These are phyloP conservation scores for Anoplius nigerrimus DNA, from an alignment of 2,888 invertebrate genomes.

Conservation along the genomic window DNA sequence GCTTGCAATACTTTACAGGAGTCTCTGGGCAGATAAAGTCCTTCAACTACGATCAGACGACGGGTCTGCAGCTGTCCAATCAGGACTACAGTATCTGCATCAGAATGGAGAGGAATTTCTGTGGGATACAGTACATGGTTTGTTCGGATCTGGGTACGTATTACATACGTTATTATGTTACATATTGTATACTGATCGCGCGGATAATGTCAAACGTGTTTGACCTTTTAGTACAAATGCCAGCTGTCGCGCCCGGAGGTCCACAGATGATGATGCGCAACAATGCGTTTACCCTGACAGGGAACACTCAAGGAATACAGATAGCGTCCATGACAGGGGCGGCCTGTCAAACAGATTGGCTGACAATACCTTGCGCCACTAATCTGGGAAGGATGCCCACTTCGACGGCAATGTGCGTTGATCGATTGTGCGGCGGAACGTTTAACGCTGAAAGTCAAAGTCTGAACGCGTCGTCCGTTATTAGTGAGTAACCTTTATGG, in stretches of 20 bases:
- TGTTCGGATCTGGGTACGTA: slow-evolving; percentile 81
- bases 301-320: slow-evolving; percentile 84
- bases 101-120: slow-evolving; percentile 89
- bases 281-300: slow-evolving; percentile 85
- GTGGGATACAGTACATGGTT: slow-evolving; percentile 88
- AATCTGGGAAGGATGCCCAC: slow-evolving; percentile 80
- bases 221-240: not conserved
- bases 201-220: not conserved
- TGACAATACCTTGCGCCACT: slow-evolving; percentile 86
- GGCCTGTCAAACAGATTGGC: slow-evolving; percentile 86
- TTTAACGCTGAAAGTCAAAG: slow-evolving; percentile 81
- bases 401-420: slow-evolving; percentile 82
- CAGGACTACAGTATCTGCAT: slow-evolving; percentile 93
- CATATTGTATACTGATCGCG: too few relatives aligned
- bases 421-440: slow-evolving; percentile 89
- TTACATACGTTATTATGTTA: not conserved
- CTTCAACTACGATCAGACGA: slow-evolving; percentile 87
- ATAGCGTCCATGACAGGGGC: slow-evolving; percentile 82
- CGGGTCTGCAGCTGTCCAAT: slow-evolving; percentile 88
- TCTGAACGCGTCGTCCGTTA: slow-evolving; percentile 81
- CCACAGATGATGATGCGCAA: slow-evolving; percentile 67
- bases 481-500: slow-evolving; percentile 80
- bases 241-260: not conserved
- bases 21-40: slow-evolving; percentile 88
- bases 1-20: slow-evolving; percentile 87